Evolutionary conservation across 2,797 vertebrate genomes (phyloP), one percentile per base, ranked within the genome.

Genomic region (Alca torda): DNA sequence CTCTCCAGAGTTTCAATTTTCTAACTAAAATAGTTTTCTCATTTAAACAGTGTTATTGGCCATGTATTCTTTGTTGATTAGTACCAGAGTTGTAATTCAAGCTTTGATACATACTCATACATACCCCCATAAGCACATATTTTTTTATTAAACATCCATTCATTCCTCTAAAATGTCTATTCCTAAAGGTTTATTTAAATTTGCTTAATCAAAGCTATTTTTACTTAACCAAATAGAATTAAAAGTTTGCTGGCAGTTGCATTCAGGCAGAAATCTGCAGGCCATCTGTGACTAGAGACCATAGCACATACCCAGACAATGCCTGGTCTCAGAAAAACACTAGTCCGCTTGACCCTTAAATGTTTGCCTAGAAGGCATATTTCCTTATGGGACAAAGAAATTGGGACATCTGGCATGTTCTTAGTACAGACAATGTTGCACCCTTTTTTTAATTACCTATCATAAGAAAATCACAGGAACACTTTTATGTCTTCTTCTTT

Each of bases 281-380:
- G 82, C 87, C 97, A 97, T 92, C 86, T 96, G 96, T 90, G 68
- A 61, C 39, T 72, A 13, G 3, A 57, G 69, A 77, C 35, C 50
- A 69, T 50, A 95, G 57, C 31, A 94, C 46, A 90, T 4, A 84
- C 14, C 6, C 76, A 95, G 79, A 61, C 43, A 14, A 24, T 53
- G 16, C 16, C 30, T 35, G 13, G 8, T 78, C 43, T 85, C 48
- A 63, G 74, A 45, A 84, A 91, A 90, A 75, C 53, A 78, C 45
- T 86, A 56, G 43, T 50, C 84, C 33, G 31, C 31, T 93, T 91
- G 59, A 85, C 64, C 82, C 63, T 89, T 82, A 89, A 91, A 86
- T 30, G 43, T 26, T 59, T 76, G 69, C 68, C 53, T 91, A 48
- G 37, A 79, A 91, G 64, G 33, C 78, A 61, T 25, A 13, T 56